Evolutionary conservation across 2,797 vertebrate genomes (phyloP).

Genomic region (Podargus strigoides): DNA sequence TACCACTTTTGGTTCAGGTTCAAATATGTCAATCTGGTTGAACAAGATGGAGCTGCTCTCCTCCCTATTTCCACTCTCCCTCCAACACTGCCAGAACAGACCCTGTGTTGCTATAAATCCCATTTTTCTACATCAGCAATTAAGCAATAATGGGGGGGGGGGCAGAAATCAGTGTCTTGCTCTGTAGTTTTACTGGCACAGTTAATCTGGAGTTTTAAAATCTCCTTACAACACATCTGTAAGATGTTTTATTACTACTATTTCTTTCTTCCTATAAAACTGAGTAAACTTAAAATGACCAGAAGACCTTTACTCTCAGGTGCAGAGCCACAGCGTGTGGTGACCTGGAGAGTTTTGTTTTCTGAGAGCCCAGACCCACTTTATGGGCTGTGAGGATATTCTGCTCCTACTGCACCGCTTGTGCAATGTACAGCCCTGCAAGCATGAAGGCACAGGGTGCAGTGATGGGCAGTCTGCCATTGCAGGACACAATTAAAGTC

Average conservation of each 20-base stretch:
- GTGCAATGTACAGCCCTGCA: rapidly evolving
- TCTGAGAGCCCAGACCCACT: neutral
- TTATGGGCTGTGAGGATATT: neutral
- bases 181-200: neutral
- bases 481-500: neutral
- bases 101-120: neutral
- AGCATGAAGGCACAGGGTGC: neutral
- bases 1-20: rapidly evolving
- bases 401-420: neutral
- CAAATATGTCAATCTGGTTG: neutral
- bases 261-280: constrained; percentile 3
- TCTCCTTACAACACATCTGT: neutral
- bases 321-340: rapidly evolving
- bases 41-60: neutral
- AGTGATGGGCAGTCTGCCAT: neutral
- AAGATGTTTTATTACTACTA: neutral
- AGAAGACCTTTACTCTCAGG: neutral
- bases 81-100: neutral
- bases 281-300: neutral
- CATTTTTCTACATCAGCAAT: neutral
- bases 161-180: neutral
- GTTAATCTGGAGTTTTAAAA: neutral
- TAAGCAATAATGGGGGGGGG: neutral
- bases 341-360: neutral
- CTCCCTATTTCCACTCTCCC: neutral